Percentiles rank a stretch among this genome's conserved stretches.
Conservation (phyloP, 2,888 invertebrate genomes). For the Drosophila setosimentum region DNA sequence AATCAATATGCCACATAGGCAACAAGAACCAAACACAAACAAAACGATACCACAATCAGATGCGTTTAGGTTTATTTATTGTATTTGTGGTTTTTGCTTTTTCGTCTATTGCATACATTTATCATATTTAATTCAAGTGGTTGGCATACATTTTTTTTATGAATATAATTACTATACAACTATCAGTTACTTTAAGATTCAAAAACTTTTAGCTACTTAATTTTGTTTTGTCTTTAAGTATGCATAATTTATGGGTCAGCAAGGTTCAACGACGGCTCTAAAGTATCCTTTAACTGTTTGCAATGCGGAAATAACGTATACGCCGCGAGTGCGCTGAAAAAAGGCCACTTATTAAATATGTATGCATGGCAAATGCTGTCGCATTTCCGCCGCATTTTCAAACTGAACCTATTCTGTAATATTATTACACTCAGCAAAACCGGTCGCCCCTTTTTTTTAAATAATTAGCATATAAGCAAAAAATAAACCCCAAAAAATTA, state of each 20-base stretch:
- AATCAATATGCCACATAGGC: conserved; percentile 45
- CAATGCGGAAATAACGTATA: conserved; percentile 67
- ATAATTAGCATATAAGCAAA: not conserved
- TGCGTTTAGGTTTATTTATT: conserved; percentile 7
- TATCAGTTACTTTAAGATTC: not conserved
- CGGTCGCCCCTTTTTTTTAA: too few relatives aligned
- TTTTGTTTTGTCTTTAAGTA: not conserved
- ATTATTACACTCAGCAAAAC: not conserved
- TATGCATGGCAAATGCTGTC: conserved; percentile 43
- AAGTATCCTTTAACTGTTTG: conserved; percentile 29
- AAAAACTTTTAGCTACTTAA: not conserved
- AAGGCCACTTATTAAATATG: conserved; percentile 58
- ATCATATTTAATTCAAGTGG: not conserved
- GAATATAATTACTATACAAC: not conserved
- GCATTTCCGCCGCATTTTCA: conserved; percentile 56
- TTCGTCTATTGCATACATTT: conserved; percentile 8
- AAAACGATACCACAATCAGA: conserved; percentile 8
- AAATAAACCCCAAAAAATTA: not conserved
- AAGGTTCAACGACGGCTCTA: conserved; percentile 41
- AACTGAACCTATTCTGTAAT: not conserved
- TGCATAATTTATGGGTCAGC: conserved; percentile 66
- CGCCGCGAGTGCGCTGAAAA: conserved; percentile 28
- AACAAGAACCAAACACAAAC: conserved; percentile 11
- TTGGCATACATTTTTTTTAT: not conserved
- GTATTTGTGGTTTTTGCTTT: not conserved